Evolutionary conservation across 2,113 vertebrate genomes (phyloP).

Genomic region (Nothoprocta pentlandii): DNA sequence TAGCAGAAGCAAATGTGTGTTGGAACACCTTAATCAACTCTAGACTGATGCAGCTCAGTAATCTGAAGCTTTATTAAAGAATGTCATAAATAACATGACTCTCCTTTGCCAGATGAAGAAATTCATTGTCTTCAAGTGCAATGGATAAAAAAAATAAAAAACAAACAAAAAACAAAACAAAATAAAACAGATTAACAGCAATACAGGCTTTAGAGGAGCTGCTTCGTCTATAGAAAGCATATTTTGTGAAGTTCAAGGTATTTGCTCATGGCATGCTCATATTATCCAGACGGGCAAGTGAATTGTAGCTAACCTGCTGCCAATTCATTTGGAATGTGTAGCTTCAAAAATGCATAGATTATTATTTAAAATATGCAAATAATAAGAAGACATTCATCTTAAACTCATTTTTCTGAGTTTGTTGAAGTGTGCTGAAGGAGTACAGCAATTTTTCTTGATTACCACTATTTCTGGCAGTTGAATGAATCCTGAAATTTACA

Average conservation of each 20-base stretch:
- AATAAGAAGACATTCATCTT: neutral
- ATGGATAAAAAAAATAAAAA: too few species aligned
- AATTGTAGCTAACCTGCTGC: neutral
- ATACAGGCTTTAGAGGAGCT: neutral
- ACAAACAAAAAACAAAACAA: neutral
- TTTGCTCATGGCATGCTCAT: neutral
- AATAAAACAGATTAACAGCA: neutral
- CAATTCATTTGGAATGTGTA: neutral
- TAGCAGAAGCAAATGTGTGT: neutral
- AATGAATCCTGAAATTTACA: neutral
- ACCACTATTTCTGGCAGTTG: neutral
- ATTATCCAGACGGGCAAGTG: neutral
- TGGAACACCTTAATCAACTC: neutral
- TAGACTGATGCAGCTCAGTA: neutral
- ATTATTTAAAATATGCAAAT: rapidly evolving
- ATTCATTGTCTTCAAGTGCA: neutral
- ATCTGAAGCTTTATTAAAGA: neutral
- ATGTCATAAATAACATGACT: neutral
- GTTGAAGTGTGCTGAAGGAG: neutral
- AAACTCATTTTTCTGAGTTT: neutral
- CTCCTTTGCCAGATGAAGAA: neutral
- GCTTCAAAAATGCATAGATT: rapidly evolving
- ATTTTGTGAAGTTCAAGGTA: neutral
- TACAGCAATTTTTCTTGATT: neutral
- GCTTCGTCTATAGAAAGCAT: neutral